Conservation (phyloP, 2,888 invertebrate genomes). For the Syrphus vitripennis region DNA sequence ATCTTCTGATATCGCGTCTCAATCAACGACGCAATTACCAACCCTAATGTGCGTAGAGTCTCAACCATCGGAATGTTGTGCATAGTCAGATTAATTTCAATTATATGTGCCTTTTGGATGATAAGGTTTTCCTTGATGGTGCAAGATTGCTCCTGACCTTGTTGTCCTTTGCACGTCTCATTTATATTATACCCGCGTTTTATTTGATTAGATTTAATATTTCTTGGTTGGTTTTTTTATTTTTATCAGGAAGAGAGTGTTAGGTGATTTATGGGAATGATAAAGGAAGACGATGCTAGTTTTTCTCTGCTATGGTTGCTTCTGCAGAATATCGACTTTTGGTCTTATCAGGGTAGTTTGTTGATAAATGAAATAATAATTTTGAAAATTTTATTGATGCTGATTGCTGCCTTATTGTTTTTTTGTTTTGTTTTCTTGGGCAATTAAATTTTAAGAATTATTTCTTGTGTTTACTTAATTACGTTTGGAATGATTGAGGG, state of each 20-base stretch:
- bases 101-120: slow-evolving; percentile 26
- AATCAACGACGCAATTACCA: slow-evolving; percentile 58
- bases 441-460: slow-evolving; percentile 66
- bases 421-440: slow-evolving; percentile 28
- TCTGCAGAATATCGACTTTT: neutral
- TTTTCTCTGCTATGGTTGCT: neutral
- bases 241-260: neutral
- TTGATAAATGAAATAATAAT: slow-evolving; percentile 68
- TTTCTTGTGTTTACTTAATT: slow-evolving; percentile 48
- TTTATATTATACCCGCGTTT: slow-evolving; percentile 28
- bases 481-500: neutral
- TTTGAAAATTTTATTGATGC: slow-evolving; percentile 58
- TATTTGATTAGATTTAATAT: slow-evolving; percentile 37
- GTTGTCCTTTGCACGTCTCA: slow-evolving; percentile 35
- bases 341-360: slow-evolving; percentile 50
- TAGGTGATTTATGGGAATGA: slow-evolving; percentile 60
- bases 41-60: slow-evolving; percentile 51
- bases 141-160: slow-evolving; percentile 58
- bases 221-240: neutral
- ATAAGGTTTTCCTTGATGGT: slow-evolving; percentile 42
- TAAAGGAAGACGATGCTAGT: slow-evolving; percentile 24
- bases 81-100: slow-evolving; percentile 65
- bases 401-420: slow-evolving; percentile 64
- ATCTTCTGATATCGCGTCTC: slow-evolving; percentile 52
- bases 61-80: slow-evolving; percentile 59